Conservation (phyloP, 2,888 invertebrate species). For the Petrolisthes cinctipes region DNA sequence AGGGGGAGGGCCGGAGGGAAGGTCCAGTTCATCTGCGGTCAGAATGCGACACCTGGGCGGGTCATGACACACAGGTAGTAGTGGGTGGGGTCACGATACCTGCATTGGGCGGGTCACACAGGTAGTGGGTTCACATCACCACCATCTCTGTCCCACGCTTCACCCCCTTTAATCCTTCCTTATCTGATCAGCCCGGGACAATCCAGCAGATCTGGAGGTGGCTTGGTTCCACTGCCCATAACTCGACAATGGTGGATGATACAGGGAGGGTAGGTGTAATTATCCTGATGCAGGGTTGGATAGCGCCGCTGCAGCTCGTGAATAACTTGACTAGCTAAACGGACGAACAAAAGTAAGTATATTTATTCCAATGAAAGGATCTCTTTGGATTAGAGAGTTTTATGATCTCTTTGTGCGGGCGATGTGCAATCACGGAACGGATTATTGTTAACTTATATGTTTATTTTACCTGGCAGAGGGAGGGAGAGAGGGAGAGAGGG, state of each 20-base stretch:
- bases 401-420: slow-evolving; percentile 27
- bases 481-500: background rate
- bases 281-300: slow-evolving; percentile 11
- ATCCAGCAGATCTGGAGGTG: too few species aligned
- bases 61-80: too few species aligned
- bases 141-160: too few species aligned
- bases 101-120: too few species aligned
- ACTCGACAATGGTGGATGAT: slow-evolving; percentile 15
- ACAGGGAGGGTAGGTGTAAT: slow-evolving; percentile 27
- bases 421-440: slow-evolving; percentile 27
- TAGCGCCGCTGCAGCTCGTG: slow-evolving; percentile 17
- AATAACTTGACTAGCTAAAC: background rate
- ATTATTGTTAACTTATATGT: background rate
- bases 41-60: too few species aligned
- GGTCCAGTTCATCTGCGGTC: too few species aligned
- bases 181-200: too few species aligned
- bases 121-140: too few species aligned
- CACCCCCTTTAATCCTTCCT: too few species aligned
- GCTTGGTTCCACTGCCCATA: background rate
- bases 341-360: slow-evolving; percentile 39
- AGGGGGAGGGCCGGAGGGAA: background rate
- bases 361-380: slow-evolving; percentile 48
- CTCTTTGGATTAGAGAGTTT: slow-evolving; percentile 30
- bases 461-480: background rate
- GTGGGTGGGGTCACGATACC: too few species aligned